A percentile compares a stretch with the other conserved stretches of the same genome.
These are phyloP conservation scores for Picathartes gymnocephalus DNA, from an alignment of 2,113 vertebrate genomes.

Conservation along the genomic window DNA sequence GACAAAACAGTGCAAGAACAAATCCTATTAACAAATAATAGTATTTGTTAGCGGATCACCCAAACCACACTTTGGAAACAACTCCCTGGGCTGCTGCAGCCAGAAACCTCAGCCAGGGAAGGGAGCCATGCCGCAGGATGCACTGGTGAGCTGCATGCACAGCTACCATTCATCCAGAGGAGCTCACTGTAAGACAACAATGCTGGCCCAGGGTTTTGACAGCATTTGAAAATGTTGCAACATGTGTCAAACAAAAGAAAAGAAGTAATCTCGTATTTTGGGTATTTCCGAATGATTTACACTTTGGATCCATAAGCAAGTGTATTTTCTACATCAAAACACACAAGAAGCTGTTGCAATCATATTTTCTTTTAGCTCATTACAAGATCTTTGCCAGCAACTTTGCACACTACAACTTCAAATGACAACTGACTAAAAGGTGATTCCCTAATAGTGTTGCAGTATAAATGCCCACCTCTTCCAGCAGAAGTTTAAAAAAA, in stretches of 20 bases:
- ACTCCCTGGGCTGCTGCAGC: neutral
- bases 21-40: conserved; percentile 56
- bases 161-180: neutral
- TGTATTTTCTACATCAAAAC: neutral
- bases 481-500: neutral
- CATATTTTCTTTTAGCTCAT: neutral
- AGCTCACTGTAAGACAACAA: rapidly evolving
- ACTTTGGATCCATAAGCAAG: neutral
- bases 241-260: neutral
- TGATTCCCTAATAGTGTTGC: neutral
- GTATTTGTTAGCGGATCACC: neutral
- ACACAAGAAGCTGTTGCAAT: neutral
- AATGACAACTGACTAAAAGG: neutral
- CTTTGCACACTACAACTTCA: neutral
- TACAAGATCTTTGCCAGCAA: neutral
- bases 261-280: neutral
- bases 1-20: conserved; percentile 31
- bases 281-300: neutral
- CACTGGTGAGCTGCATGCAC: neutral
- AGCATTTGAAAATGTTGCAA: neutral
- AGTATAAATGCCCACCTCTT: neutral
- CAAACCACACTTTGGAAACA: neutral
- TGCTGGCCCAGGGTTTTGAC: rapidly evolving
- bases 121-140: rapidly evolving
- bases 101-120: neutral